Percentiles rank a stretch among this genome's conserved stretches.
Conservation (phyloP, 2,797 vertebrate genomes). For the Psittacula derbiana region DNA sequence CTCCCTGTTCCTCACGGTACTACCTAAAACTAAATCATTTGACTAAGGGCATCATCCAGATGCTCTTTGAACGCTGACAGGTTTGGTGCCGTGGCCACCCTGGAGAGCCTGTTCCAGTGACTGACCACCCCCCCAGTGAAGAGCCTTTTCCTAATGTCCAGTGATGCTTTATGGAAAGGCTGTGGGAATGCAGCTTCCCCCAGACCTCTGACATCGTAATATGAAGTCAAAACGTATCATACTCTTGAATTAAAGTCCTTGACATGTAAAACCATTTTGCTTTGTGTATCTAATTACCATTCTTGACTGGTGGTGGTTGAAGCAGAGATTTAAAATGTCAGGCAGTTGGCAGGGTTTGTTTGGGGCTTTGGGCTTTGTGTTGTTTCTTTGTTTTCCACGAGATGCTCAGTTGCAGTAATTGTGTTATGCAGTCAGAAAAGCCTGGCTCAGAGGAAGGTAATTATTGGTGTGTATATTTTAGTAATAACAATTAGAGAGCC, state of each 20-base stretch:
- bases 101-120: background rate
- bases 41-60: background rate
- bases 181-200: background rate
- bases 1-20: background rate
- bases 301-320: background rate
- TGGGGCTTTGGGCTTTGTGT: background rate
- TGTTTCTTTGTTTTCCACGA: constrained; percentile 24
- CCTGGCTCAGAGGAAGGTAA: constrained; percentile 3
- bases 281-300: background rate
- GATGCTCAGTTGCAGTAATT: constrained; percentile 56
- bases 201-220: background rate
- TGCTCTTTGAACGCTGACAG: background rate
- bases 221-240: background rate
- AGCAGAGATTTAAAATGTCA: background rate
- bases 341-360: background rate
- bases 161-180: background rate
- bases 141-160: background rate
- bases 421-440: background rate
- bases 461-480: constrained; percentile 30
- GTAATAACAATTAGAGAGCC: constrained; percentile 8
- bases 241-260: background rate
- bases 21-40: background rate
- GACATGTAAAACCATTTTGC: background rate
- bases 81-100: background rate
- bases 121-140: background rate